phyloP scores from a whole-genome alignment of 2,113 vertebrate genomes.

The Nycticorax nycticorax region DNA sequence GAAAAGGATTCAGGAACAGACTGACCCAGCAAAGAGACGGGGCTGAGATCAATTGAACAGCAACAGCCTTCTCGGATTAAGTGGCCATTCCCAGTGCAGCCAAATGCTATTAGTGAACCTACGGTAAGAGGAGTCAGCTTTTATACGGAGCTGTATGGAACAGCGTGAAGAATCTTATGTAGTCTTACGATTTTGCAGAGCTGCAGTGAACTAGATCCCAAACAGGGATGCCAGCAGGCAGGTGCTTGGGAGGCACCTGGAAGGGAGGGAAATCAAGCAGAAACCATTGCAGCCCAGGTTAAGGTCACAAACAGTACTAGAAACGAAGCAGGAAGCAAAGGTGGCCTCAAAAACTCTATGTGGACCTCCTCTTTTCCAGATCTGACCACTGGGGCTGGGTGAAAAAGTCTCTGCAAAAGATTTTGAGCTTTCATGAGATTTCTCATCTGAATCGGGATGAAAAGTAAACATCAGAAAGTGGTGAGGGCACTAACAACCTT shows the following conservation, averaged over 20 bases:
- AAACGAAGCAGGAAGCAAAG: neutral
- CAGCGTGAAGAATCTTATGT: neutral
- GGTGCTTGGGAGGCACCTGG: neutral
- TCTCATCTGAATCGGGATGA: neutral
- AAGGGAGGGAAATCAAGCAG: neutral
- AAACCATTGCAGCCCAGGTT: neutral
- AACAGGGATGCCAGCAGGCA: neutral
- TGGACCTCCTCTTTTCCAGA: neutral
- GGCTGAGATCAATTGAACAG: neutral
- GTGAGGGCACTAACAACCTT: neutral
- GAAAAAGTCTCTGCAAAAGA: neutral
- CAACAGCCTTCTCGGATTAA: neutral
- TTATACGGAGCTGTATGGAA: neutral
- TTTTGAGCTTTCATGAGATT: neutral
- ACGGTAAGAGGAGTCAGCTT: neutral
- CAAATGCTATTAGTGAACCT: neutral
- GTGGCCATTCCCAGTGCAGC: neutral
- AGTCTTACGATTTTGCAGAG: neutral
- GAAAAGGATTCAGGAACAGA: neutral
- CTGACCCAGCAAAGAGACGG: neutral
- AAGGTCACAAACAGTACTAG: neutral
- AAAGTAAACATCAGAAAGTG: neutral
- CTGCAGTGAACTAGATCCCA: fast-evolving
- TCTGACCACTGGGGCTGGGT: neutral
- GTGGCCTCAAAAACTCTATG: neutral